Evolutionary conservation across 2,113 vertebrate genomes (phyloP), one percentile per base, ranked within the genome.

Genomic region (Phasianus colchicus): DNA sequence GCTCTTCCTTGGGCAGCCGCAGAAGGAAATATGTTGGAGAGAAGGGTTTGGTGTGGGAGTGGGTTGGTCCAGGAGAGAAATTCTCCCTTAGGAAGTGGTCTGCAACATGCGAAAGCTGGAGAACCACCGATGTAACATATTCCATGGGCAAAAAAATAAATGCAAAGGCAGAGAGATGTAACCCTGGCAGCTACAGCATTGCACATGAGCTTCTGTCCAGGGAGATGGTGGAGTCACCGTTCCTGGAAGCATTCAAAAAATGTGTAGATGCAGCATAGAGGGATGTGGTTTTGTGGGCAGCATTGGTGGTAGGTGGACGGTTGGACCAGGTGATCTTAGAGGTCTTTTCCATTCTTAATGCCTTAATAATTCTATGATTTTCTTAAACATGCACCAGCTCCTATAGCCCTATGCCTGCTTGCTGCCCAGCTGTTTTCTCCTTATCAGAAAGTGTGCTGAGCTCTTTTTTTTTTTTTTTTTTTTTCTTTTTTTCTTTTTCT

Each of bases 31-130:
- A 69, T 10, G 20, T 10, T 76, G 70, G 83, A 77, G 79, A 95
- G 85, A 91, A 88, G 50, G 90, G 87, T 91, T 92, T 95, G 85
- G 69, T 91, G 88, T 94, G 76, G 93, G 93, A 95, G 80, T 90
- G 69, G 85, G 61, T 40, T 34, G 72, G 69, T 92, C 61, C 76
- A 69, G 83, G 36, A 65, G 75, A 47, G 70, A 88, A 95, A 93
- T 90, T 81, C 72, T 94, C 67, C 43, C 91, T 93, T 95, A 75
- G 96, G 95, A 97, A 96, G 96, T 86, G 96, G 95, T 93, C 94
- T 95, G 80, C 60, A 91, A 72, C 76, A 88, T 86, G 65, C 25
- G 0, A 90, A 91, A 91, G 65, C 70, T 20, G 4, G 83, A 92
- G 69, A 97, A 86, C 82, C 91, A 92, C 84, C n/a, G 5, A 5